A percentile compares a stretch with the other conserved stretches of the same genome.
phyloP scores from a whole-genome alignment of 2,797 vertebrate species.

The Fringilla coelebs region DNA sequence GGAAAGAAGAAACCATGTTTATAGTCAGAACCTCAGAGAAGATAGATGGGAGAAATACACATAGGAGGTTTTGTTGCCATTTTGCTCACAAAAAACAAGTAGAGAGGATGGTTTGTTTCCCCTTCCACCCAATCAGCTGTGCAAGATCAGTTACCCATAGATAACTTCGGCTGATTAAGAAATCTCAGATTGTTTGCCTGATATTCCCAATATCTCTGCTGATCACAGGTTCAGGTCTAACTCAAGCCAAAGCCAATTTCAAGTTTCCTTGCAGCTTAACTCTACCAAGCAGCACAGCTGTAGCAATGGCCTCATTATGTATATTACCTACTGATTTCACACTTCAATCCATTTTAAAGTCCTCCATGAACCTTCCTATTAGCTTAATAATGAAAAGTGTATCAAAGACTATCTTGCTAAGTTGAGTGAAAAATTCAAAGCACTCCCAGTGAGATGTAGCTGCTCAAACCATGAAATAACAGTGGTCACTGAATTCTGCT shows the following conservation, averaged over 20 bases:
- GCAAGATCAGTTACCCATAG: not conserved
- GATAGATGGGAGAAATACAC: not conserved
- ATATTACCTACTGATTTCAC: constrained; percentile 51
- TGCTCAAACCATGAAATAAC: constrained; percentile 10
- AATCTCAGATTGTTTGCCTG: not conserved
- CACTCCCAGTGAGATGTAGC: not conserved
- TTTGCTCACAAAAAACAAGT: not conserved
- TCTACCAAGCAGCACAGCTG: constrained; percentile 4
- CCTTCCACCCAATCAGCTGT: not conserved
- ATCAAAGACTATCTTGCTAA: constrained; percentile 45
- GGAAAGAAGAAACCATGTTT: not conserved
- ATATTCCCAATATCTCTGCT: not conserved
- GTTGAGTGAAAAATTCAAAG: constrained; percentile 55
- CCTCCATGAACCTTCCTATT: constrained; percentile 29
- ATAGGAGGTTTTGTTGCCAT: not conserved
- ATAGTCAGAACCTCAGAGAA: not conserved
- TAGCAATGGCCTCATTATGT: constrained; percentile 47
- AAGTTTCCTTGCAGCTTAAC: not conserved
- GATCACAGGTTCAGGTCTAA: not conserved
- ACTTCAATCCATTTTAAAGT: constrained; percentile 53
- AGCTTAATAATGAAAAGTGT: constrained; percentile 39
- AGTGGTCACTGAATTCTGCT: not conserved
- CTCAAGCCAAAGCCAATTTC: constrained; percentile 5
- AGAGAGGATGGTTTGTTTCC: not conserved
- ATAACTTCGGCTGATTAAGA: not conserved